Evolutionary conservation across 2,113 vertebrate genomes (phyloP).

Genomic region (Camelus dromedarius): DNA sequence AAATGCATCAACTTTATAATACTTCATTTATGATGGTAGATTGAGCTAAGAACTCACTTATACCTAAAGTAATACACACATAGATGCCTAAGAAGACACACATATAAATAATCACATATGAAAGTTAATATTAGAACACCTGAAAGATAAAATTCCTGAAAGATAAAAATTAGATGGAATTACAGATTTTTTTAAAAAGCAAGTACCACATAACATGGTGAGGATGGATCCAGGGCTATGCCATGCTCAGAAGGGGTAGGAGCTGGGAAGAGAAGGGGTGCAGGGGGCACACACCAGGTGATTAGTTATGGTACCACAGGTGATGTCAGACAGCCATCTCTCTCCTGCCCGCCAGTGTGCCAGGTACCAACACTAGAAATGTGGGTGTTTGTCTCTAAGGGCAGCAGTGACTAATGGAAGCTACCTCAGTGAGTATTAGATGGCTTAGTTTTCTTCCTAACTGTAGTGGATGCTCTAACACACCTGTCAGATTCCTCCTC

Average conservation of each 20-base stretch:
- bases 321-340: neutral
- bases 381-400: neutral
- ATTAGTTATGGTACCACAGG: too few species aligned
- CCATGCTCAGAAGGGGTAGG: neutral
- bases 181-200: neutral
- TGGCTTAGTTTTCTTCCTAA: neutral
- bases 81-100: neutral
- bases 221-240: fast-evolving
- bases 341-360: too few species aligned
- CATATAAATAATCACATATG: neutral
- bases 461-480: neutral
- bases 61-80: neutral
- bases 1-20: neutral
- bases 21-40: neutral
- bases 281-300: neutral
- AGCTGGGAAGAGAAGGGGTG: neutral
- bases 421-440: neutral
- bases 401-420: neutral
- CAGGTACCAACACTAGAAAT: neutral
- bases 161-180: neutral
- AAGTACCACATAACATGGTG: neutral
- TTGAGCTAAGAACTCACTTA: neutral
- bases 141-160: too few species aligned
- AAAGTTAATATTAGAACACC: neutral
- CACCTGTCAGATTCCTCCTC: neutral